A percentile compares a stretch with the other conserved stretches of the same genome.
Conservation (phyloP, 2,888 invertebrate genomes). For the Leptopilina syphax region DNA sequence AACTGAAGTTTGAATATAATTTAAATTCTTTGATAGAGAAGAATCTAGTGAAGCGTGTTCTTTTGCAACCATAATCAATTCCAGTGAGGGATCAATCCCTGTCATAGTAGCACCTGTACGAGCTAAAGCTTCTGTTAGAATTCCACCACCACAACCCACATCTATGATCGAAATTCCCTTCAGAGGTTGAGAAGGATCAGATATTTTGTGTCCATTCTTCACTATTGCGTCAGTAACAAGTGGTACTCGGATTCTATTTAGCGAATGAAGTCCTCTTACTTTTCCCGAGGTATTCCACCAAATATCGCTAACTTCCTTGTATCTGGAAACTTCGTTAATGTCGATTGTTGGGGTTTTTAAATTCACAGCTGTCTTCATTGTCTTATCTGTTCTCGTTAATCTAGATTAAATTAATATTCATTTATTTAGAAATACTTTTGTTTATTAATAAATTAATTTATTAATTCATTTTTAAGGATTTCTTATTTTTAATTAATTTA, state of each 20-base stretch:
- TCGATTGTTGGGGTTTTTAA: constrained; percentile 3
- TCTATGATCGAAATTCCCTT: constrained; percentile 86
- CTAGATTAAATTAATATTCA: not conserved
- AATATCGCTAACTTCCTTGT: constrained; percentile 79
- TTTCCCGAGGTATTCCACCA: constrained; percentile 90
- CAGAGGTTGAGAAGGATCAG: constrained; percentile 80
- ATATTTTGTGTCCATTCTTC: constrained; percentile 76
- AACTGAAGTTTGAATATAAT: constrained; percentile 78
- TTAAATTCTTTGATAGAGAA: constrained; percentile 74
- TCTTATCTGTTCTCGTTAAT: not conserved
- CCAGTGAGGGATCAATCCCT: constrained; percentile 88
- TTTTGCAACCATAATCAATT: constrained; percentile 84
- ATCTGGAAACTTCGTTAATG: constrained; percentile 80
- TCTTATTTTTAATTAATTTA: no score
- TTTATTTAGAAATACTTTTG: not conserved
- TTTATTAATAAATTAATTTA: no score
- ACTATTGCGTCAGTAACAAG: constrained; percentile 86
- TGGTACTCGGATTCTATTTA: constrained; percentile 85
- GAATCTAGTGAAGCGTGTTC: constrained; percentile 79
- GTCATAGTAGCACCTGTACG: constrained; percentile 88
- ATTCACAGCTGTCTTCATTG: constrained; percentile 17
- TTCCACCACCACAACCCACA: constrained; percentile 95
- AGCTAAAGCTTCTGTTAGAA: constrained; percentile 82
- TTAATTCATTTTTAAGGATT: no score
- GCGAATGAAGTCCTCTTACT: constrained; percentile 84